These are phyloP conservation scores for Diacarnus erythraeanus DNA, from an alignment of 37 sponge, comb jelly and placozoan genomes.

Conservation along the genomic window DNA sequence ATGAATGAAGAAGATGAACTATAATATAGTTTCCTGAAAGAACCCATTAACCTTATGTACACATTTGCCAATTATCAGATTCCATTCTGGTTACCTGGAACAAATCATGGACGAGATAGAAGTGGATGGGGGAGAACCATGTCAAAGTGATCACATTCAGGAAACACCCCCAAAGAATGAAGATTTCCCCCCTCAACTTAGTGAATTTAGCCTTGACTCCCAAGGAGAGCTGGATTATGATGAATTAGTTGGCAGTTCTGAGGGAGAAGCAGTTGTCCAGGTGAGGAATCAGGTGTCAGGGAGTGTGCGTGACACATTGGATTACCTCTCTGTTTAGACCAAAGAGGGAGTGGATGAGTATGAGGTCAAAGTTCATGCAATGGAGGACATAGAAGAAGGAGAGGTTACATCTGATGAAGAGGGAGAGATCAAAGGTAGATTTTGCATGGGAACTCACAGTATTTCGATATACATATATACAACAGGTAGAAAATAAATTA, in stretches of 20 bases:
- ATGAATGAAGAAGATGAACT: no score
- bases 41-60: no score
- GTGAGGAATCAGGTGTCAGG: not conserved
- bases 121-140: not conserved
- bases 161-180: not conserved
- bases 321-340: not conserved
- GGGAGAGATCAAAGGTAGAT: slow-evolving; percentile 56
- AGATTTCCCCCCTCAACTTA: no score
- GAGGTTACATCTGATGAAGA: slow-evolving; percentile 51
- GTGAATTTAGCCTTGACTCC: not conserved
- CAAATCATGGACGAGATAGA: not conserved
- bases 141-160: not conserved
- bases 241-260: slow-evolving; percentile 12
- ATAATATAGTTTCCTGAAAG: no score
- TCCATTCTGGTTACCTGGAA: no score
- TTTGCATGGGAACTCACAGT: no score
- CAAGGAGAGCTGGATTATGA: slow-evolving; percentile 52
- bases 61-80: no score
- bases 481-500: no score
- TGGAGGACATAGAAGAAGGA: slow-evolving; percentile 45
- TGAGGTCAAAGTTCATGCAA: slow-evolving; percentile 48
- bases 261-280: not conserved
- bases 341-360: slow-evolving; percentile 16
- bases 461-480: no score
- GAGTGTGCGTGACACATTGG: no score